A percentile compares a stretch with the other conserved stretches of the same genome.
Conservation (phyloP, 1,140 invertebrate species). For the Brachystomella parvula region DNA sequence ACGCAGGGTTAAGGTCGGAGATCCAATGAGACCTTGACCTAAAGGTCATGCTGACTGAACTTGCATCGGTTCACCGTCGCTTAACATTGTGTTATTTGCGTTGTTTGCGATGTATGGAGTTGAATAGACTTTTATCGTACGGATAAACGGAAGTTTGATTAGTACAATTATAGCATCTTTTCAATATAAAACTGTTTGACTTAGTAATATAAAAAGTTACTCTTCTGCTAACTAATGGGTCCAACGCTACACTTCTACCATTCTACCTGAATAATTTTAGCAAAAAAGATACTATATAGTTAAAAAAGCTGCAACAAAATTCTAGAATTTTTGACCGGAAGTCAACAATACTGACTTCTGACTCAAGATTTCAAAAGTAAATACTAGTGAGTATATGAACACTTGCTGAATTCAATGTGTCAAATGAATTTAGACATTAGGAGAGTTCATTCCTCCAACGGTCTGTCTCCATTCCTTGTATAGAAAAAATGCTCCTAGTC, state of each 20-base stretch:
- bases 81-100: no score
- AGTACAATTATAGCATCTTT: not conserved
- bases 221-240: no score
- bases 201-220: not conserved
- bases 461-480: conserved; percentile 63
- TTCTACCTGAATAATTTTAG: no score
- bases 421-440: conserved; percentile 10
- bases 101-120: no score
- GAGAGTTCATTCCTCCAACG: conserved; percentile 34
- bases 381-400: not conserved
- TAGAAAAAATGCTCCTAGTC: conserved; percentile 62
- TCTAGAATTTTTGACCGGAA: not conserved
- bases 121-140: no score
- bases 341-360: not conserved
- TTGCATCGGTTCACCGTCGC: no score
- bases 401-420: not conserved
- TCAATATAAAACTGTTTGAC: not conserved
- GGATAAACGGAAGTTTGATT: no score
- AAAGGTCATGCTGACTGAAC: no score
- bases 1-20: no score
- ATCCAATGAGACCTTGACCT: no score
- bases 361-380: not conserved
- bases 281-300: not conserved
- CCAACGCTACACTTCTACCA: no score
- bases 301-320: not conserved